Conservation (phyloP, 2,888 invertebrate genomes). For the Mystacides longicornis region DNA sequence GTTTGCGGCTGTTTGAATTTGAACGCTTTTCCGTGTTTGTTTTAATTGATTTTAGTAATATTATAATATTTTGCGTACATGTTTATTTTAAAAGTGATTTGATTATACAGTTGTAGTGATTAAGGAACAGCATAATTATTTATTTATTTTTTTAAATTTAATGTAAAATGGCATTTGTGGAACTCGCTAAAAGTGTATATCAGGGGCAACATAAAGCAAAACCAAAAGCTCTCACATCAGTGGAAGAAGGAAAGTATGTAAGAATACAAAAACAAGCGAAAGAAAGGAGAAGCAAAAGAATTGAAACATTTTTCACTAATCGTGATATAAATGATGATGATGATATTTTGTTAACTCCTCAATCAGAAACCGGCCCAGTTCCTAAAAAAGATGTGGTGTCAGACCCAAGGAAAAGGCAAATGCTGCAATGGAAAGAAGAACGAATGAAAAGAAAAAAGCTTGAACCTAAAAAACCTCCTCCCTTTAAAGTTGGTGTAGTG, state of each 20-base stretch:
- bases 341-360: constrained; percentile 7
- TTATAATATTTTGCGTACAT: too few species aligned
- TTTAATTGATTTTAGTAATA: too few species aligned
- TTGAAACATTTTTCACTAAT: constrained; percentile 15
- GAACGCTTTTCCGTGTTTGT: too few species aligned
- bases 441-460: constrained; percentile 11
- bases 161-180: constrained; percentile 9
- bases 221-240: constrained; percentile 12
- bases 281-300: constrained; percentile 15
- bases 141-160: background rate
- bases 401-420: constrained; percentile 20
- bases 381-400: constrained; percentile 9
- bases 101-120: too few species aligned
- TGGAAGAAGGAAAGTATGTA: constrained; percentile 16
- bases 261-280: constrained; percentile 17
- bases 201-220: constrained; percentile 18
- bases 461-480: constrained; percentile 20
- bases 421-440: constrained; percentile 20
- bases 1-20: too few species aligned
- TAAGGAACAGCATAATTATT: too few species aligned
- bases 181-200: constrained; percentile 14
- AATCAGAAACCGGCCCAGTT: background rate
- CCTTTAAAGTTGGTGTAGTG: constrained; percentile 21
- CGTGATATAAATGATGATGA: constrained; percentile 13
- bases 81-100: too few species aligned